These are phyloP conservation scores for Drosophila sp. DNA, from an alignment of 1,140 invertebrate genomes.

Conservation along the genomic window DNA sequence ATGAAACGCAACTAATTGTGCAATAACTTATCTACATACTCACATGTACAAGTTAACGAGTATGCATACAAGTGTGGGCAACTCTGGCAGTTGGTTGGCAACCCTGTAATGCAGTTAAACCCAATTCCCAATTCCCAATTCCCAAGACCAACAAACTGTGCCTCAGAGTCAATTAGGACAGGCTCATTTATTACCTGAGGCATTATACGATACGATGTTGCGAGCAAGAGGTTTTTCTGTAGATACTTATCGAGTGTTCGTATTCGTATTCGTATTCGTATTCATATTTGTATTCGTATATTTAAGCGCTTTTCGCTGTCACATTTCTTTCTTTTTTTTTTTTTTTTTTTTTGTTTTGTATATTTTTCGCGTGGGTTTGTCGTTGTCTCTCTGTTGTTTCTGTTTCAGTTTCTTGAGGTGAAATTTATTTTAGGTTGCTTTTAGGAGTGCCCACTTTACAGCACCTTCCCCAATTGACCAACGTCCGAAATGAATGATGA, in stretches of 20 bases:
- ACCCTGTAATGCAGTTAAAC: conserved; percentile 17
- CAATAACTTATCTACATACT: conserved; percentile 39
- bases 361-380: conserved; percentile 49
- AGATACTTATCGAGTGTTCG: conserved; percentile 15
- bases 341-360: conserved; percentile 9
- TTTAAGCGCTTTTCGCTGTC: conserved; percentile 70
- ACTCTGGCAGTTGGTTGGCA: conserved; percentile 6
- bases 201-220: conserved; percentile 19
- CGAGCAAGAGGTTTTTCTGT: conserved; percentile 6
- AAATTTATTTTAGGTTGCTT: conserved; percentile 56
- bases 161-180: conserved; percentile 39
- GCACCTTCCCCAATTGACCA: conserved; percentile 6
- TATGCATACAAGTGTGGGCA: neutral
- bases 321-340: conserved; percentile 64
- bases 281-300: conserved; percentile 26
- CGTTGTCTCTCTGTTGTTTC: conserved; percentile 47
- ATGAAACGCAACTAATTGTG: conserved; percentile 73
- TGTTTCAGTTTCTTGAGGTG: conserved; percentile 66
- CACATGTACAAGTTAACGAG: neutral
- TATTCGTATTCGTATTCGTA: conserved; percentile 18
- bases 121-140: conserved; percentile 18
- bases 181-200: conserved; percentile 25
- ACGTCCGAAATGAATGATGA: conserved; percentile 11
- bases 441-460: conserved; percentile 64
- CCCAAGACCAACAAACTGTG: conserved; percentile 17